A percentile compares a stretch with the other conserved stretches of the same genome.
Evolutionary conservation across 2,888 invertebrate genomes (phyloP).

Genomic region (Andrena camellia): DNA sequence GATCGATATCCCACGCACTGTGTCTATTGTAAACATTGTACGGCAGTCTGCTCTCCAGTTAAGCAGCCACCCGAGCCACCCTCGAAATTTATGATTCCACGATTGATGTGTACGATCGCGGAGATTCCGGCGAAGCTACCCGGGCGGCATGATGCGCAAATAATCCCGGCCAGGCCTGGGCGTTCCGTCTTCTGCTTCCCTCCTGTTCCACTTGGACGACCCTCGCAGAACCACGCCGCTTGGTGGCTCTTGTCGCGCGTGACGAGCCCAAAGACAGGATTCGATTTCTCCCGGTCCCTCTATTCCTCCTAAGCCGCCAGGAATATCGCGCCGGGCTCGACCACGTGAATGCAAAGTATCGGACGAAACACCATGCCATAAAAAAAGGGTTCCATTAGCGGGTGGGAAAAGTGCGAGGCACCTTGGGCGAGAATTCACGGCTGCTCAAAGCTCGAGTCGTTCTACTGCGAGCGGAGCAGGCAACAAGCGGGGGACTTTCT

Average conservation of each 20-base stretch:
- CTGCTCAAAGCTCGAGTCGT: neutral
- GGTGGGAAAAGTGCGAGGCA: conserved; percentile 2
- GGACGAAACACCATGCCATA: conserved; percentile 60
- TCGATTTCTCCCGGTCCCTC: conserved; percentile 60
- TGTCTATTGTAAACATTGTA: neutral
- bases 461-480: neutral
- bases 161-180: conserved; percentile 59
- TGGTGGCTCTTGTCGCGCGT: conserved; percentile 61
- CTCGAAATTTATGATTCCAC: conserved; percentile 43
- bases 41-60: conserved; percentile 2
- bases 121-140: conserved; percentile 55
- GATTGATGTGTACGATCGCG: conserved; percentile 56
- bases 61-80: conserved; percentile 3
- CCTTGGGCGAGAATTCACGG: neutral
- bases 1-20: neutral
- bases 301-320: conserved; percentile 40
- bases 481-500: neutral
- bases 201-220: conserved; percentile 51
- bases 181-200: conserved; percentile 53
- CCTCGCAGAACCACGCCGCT: conserved; percentile 61
- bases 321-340: conserved; percentile 55
- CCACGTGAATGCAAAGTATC: conserved; percentile 69
- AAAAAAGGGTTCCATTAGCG: conserved; percentile 67
- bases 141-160: conserved; percentile 63
- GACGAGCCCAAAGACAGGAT: conserved; percentile 65